phyloP scores from a whole-genome alignment of 2,888 invertebrate genomes.

The Drosophila falleni region DNA sequence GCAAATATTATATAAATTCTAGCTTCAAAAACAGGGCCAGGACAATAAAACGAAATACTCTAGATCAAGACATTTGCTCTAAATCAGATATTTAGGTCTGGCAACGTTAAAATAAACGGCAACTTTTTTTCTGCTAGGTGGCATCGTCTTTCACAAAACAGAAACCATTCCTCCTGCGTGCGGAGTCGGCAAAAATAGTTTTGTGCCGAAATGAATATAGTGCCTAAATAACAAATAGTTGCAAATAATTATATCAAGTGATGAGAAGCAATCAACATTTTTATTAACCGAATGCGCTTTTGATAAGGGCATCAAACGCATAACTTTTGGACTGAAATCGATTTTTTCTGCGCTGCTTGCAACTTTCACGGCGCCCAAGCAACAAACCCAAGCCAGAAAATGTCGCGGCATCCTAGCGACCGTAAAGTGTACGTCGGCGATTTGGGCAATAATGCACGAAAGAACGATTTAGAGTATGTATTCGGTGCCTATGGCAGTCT shows the following conservation, averaged over 20 bases:
- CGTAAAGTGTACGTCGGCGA: constrained; percentile 99
- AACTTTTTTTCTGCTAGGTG: too few relatives aligned
- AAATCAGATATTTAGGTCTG: too few relatives aligned
- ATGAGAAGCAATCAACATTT: constrained; percentile 49
- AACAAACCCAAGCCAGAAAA: constrained; percentile 65
- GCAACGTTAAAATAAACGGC: too few relatives aligned
- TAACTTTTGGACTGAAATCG: constrained; percentile 62
- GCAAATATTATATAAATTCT: too few relatives aligned
- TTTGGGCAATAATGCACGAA: constrained; percentile 95
- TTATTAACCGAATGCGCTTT: constrained; percentile 36
- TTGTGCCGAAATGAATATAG: constrained; percentile 73
- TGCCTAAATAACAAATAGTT: constrained; percentile 56
- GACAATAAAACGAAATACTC: too few relatives aligned
- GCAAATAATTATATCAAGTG: constrained; percentile 42
- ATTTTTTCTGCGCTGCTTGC: constrained; percentile 72
- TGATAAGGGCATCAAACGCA: constrained; percentile 42
- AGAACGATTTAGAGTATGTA: constrained; percentile 96
- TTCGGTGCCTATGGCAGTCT: constrained; percentile 97
- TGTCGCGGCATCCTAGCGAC: constrained; percentile 88
- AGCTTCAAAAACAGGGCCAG: too few relatives aligned
- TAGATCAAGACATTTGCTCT: too few relatives aligned
- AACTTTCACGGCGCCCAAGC: constrained; percentile 54
- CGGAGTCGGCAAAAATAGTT: constrained; percentile 66
- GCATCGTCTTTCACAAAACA: too few relatives aligned
- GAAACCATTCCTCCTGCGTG: too few relatives aligned